Evolutionary conservation across 2,113 vertebrate genomes (phyloP), one percentile per base, ranked within the genome.

Genomic region (Setophaga coronata): DNA sequence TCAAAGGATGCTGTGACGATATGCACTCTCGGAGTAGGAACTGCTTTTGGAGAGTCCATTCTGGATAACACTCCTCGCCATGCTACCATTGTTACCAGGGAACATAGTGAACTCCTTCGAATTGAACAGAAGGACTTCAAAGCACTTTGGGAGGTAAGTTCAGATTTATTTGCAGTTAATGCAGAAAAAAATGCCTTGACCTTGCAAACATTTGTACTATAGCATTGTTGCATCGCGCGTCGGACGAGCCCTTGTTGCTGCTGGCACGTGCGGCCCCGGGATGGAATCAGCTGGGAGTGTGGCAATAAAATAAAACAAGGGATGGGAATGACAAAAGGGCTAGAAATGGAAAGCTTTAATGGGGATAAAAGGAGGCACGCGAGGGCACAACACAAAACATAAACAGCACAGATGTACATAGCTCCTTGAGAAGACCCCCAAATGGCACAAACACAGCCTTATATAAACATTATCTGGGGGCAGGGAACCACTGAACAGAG

Each of bases 51-150:
- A 97, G 99, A 99, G 97, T 99, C 99, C 25, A 99, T 99, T 96
- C 98, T 99, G 97, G 99, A 99, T 97, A 99, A 99, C 97, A 99
- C 99, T 9, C 99, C 99, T 48, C 99, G 99, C 77, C 99, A 99
- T 95, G 99, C 99, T 24, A 99, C 99, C 92, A 99, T 99, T 7
- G 98, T 99, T 94, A 99, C 99, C 25, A 98, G 98, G 90, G 99
- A 99, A 94, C 97, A 97, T 93, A 99, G 99, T 0, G 99, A 99
- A 66, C 99, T 99, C 38, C 98, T 99, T 78, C 99, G 99, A 82
- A 99, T 99, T 51, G 99, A 99, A 87, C 99, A 99, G 98, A 99
- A 98, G 97, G 99, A 99, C 97, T 99, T 99, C 96, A 99, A 98
- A 98, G 98, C 98, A 54, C 98, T 99, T 93, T 99, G 99, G 99